Base-by-base conservation (phyloP, 2,888 invertebrate genomes). In the Tetropium fuscum region DNA sequence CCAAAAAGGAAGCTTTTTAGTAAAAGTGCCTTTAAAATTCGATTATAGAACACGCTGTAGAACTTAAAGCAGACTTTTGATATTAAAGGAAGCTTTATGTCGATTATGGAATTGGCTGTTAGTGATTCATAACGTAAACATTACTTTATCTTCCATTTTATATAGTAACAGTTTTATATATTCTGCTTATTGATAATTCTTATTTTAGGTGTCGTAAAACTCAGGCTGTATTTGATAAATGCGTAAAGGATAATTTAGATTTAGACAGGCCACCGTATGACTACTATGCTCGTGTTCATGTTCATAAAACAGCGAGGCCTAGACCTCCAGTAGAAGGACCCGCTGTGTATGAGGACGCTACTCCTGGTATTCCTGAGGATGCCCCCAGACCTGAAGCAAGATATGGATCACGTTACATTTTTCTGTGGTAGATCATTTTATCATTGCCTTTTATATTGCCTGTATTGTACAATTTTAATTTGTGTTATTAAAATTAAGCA, bases 191-290 rank as follows among this genome's bases (percentile, higher is more conserved):
- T n/a, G n/a, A n/a, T n/a, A n/a, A 10, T 27, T 32, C 8, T 25
- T 25, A 48, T 83, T 82, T 25, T 77, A 93, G 95, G 10, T 97
- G 97, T 82, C 92, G 95, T 60, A 90, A 90, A 67, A 94, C 95
- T 0, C 96, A 97, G 81, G 88, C 87, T 1, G 89, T 91, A 0
- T 90, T 89, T 70, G 96, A 97, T 79, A 87, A 91, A 69, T 97
- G 97, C 75, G 87, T 93, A 79, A 80, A 90, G 54, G 92, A 95
- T 34, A 94, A 94, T 64, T 69, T 96, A 71, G 87, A 89, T 40
- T 81, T 97, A 47, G 90, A 91, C 59, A 87, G 96, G 53, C 94
- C 96, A 0, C 83, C 85, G 0, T 91, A 87, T 71, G 96, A 95
- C 8, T 95, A 97, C 81, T 97, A 91, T 82, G 86, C 89, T 45